Evolutionary conservation across 2,113 vertebrate genomes (phyloP).

Genomic region (Peromyscus polionotus): DNA sequence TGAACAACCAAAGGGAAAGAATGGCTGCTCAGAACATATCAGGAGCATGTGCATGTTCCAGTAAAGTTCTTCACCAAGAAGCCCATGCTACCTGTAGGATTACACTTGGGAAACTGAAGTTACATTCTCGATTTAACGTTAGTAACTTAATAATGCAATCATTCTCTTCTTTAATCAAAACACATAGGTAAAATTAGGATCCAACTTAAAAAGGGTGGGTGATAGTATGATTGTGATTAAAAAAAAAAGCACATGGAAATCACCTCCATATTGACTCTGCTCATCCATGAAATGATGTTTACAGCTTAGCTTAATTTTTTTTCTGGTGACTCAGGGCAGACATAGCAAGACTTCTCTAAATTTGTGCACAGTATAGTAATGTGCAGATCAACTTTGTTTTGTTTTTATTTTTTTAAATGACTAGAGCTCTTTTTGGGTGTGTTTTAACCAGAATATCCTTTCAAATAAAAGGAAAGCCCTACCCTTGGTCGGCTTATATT

Average conservation of each 20-base stretch:
- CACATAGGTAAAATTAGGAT: slow-evolving; percentile 89
- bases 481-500: slow-evolving; percentile 60
- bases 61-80: slow-evolving; percentile 87
- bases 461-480: slow-evolving; percentile 71
- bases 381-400: slow-evolving; percentile 74
- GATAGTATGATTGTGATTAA: slow-evolving; percentile 87
- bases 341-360: slow-evolving; percentile 85
- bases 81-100: slow-evolving; percentile 88
- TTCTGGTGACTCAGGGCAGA: slow-evolving; percentile 87
- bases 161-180: slow-evolving; percentile 88
- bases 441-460: slow-evolving; percentile 66
- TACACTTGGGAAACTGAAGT: slow-evolving; percentile 85
- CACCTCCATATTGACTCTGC: slow-evolving; percentile 86
- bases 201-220: slow-evolving; percentile 86
- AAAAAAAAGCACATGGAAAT: slow-evolving; percentile 88
- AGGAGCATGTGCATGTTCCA: slow-evolving; percentile 45
- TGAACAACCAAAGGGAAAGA: slow-evolving; percentile 77
- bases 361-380: slow-evolving; percentile 78
- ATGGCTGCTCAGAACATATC: slow-evolving; percentile 76
- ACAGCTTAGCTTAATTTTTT: slow-evolving; percentile 84
- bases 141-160: slow-evolving; percentile 85
- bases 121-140: slow-evolving; percentile 85
- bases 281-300: slow-evolving; percentile 87
- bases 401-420: slow-evolving; percentile 20
- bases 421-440: slow-evolving; percentile 68